Evolutionary conservation across 2,113 vertebrate genomes (phyloP), one percentile per base, ranked within the genome.

Genomic region (Rhea pennata): DNA sequence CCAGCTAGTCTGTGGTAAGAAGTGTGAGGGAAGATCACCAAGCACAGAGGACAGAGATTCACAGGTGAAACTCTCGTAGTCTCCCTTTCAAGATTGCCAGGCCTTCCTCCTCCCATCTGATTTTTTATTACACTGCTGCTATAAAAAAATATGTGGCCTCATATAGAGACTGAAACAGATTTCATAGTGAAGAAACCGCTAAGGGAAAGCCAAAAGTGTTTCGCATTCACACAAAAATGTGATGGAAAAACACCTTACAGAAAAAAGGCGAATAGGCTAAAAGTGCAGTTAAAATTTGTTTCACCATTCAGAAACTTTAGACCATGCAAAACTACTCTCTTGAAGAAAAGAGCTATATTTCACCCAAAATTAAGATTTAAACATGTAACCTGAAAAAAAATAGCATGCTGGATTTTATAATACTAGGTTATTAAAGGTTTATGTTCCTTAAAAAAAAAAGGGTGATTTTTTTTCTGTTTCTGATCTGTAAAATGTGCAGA

Each of bases 21-120:
- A 56, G 20, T 0, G 0, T 1, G 15, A 20, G 6, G 23, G 33
- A 40, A 74, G 40, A 84, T 74, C 42, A 75, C 22, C 9, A 77
- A 44, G 16, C 1, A 0, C 29, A 27, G n/a, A 61, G 44, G 21
- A 71, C 33, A 74, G 15, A 84, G n/a, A 39, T 4, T 79, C 36
- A n/a, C 0, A 0, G 50, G 26, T 0, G 6, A 27, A 79, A 46
- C 50, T 61, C 39, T 46, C n/a, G 13, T 15, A 27, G 7, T 44
- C 19, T 90, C 46, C 33, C 40, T 9, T 0, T 3, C 39, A 21
- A 42, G 27, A 23, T 53, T 76, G 53, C 10, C 58, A 59, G 17
- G 26, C 5, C 21, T 65, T 39, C 31, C 12, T 83, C 51, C 39
- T 92, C 15, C 22, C 29, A 40, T 12, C 4, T 15, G 0, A 2